Conservation (phyloP, 2,888 invertebrate genomes). For the Homarus gammarus region DNA sequence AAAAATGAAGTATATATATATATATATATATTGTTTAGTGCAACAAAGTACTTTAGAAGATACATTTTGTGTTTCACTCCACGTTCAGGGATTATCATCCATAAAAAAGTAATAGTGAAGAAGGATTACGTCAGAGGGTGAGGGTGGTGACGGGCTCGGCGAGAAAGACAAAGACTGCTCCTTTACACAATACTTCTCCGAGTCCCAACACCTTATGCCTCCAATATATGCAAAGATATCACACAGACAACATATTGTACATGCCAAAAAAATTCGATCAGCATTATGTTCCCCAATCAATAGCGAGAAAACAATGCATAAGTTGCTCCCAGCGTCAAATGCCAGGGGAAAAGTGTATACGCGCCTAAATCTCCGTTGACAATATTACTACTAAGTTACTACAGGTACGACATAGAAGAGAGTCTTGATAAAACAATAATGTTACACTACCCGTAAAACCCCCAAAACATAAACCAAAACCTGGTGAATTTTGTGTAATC, state of each 20-base stretch:
- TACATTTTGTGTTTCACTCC: too few species aligned
- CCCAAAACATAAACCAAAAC: neutral
- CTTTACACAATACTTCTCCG: neutral
- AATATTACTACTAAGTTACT: neutral
- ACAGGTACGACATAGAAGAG: neutral
- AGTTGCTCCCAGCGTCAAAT: neutral
- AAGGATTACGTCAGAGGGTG: too few species aligned
- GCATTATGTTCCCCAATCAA: neutral
- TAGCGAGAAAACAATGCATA: neutral
- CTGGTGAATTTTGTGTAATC: neutral
- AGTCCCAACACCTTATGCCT: neutral
- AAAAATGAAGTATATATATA: too few species aligned
- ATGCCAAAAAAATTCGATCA: neutral
- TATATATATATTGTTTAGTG: too few species aligned
- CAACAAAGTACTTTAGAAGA: too few species aligned
- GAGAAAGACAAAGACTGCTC: too few species aligned
- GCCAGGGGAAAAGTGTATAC: neutral
- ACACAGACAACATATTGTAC: neutral
- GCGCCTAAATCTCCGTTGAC: neutral
- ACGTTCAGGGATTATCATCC: too few species aligned
- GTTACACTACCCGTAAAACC: neutral
- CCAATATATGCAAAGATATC: neutral
- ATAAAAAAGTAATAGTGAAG: too few species aligned
- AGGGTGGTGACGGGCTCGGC: too few species aligned
- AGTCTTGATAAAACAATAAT: neutral